Base-by-base conservation (phyloP, 1,140 invertebrate genomes). In the Zaprionus lachaisei region DNA sequence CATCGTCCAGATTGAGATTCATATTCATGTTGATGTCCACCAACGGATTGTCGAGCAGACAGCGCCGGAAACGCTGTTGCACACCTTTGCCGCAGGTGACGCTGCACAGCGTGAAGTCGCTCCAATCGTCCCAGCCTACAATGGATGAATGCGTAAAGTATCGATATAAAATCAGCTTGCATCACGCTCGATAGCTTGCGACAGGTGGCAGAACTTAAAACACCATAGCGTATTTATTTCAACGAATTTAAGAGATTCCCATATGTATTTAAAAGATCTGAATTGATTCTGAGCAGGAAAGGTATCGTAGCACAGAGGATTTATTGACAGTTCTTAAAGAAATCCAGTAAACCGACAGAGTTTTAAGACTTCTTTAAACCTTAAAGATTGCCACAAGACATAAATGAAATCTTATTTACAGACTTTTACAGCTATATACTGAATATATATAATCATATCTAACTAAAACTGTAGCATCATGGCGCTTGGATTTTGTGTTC, bases 11-110 rank as follows among this genome's bases (percentile, higher is more conserved):
- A 72, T 92, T 92, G 60, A 75, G 69, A 74, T 92, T 92, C 55
- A 91, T 78, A 62, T 92, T 92, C 89, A 89, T 92, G 83, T 81
- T 91, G 22, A 92, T 84, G 78, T 91, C 80, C 55, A 92, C 86
- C 75, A 92, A 65, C 20, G 91, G 89, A 81, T 92, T 92, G 77
- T 94, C 93, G 14, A 83, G 78, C 26, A 94, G 71, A 76, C 94
- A 95, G 70, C 94, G 93, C 7, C 94, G 92, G 93, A 94, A 95
- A 51, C 94, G 91, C 65, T 94, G 95, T 77, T 94, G 93, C 5
- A 94, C 92, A n/a, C 94, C 95, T 87, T 93, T 94, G 14, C 95
- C 95, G 65, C 95, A 95, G 51, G 93, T 94, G 31, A 95, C 94
- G 66, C 94, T 95, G 81, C 95, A 95, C 26, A 93, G 84, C 54